Base-by-base conservation (phyloP, 2,113 vertebrate species). In the Aptenodytes patagonicus region DNA sequence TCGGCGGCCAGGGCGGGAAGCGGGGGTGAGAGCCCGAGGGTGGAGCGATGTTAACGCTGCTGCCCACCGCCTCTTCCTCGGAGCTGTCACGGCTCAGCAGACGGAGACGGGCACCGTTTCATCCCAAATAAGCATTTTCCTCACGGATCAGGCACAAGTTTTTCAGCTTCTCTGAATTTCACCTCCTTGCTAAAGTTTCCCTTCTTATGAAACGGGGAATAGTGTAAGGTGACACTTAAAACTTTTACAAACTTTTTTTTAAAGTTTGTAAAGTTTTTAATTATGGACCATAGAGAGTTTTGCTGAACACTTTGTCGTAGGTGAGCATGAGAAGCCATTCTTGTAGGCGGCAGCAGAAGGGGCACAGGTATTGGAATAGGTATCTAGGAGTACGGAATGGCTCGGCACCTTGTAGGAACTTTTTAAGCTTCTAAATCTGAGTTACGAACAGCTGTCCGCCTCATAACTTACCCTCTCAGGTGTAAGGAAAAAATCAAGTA, bases 11-110 rank as follows among this genome's bases (percentile, higher is more conserved):
- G n/a, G 52, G 0, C 2, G 46, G 54, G 73, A 11, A 17, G 72
- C 24, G 36, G 31, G 10, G 54, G 2, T 9, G 2, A 2, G 26
- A 34, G 52, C 34, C 38, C 60, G 1, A 7, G 40, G 34, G 65
- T 4, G 40, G 10, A 20, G 24, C 34, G 1, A 1, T 1, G 40
- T 13, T 11, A 7, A 1, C 4, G 58, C 16, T 24, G 3, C 49
- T 8, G 55, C 40, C 25, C 28, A 3, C 15, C 40, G 1, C 1
- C 34, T 12, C 47, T 9, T 28, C 44, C 38, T 8, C 2, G 7
- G 22, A 6, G 73, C 62, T 2, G 49, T 5, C 44, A 1, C 11
- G 15, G 70, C 40, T 24, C 24, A 3, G 12, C 42, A 5, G 20
- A 4, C 0, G 9, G 13, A 4, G 69, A 4, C n/a, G 7, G 47